Base-by-base conservation (phyloP, 2,888 invertebrate species). In the Oegoconia quadripuncta region DNA sequence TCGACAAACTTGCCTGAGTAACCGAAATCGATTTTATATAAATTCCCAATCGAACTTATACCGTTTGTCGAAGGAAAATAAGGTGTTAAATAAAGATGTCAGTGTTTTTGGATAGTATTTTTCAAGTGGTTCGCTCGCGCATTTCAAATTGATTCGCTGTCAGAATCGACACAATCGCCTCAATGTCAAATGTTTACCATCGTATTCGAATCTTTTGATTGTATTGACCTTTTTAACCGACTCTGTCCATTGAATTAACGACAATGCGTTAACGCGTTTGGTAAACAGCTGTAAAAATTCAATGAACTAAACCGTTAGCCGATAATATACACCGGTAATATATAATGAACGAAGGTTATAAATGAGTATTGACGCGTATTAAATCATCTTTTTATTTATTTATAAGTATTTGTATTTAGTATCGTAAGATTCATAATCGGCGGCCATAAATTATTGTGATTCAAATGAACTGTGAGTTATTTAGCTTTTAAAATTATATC, bases 61-160 rank as follows among this genome's bases (percentile, higher is more conserved):
- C 48, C 63, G 59, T 70, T 60, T 35, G 8, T 0, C 3, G 11
- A 16, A 14, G 5, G 0, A 1, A 33, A 50, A 54, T 53, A 50
- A 45, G 38, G 39, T 17, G 16, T 36, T 32, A 11, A 32, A 41
- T 6, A 27, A 30, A 45, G 12, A 22, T 37, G 1, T 13, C 37
- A 26, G 35, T 34, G 27, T 29, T n/a, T 12, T 15, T 18, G 23
- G 25, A 22, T 46, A 30, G 32, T 18, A 5, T 13, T 15, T 17
- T 37, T 45, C 50, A 40, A 31, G 42, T 59, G 46, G 67, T 56
- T 41, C 44, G 50, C 53, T 47, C 45, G 57, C 63, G 63, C 66
- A 67, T 70, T 77, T 67, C 72, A 72, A 75, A 78, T 77, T 78
- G 83, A 82, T 80, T 77, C 65, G 69, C 77, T 77, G 81, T 81